phyloP scores from a whole-genome alignment of 2,888 invertebrate species.

The Scaptodrosophila latifasciaeformis region DNA sequence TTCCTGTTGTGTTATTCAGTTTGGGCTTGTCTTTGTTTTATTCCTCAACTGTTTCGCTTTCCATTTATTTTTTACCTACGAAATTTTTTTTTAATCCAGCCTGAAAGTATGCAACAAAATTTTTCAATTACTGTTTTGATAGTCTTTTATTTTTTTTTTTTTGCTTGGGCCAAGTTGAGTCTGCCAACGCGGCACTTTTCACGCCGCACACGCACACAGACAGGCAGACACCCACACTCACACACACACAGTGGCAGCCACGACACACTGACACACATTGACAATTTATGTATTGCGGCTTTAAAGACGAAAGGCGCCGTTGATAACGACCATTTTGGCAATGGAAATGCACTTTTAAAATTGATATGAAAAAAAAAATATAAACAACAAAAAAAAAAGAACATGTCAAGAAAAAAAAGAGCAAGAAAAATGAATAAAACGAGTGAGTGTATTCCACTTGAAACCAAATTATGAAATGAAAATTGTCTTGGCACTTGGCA shows the following conservation, averaged over 20 bases:
- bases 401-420: too few relatives aligned
- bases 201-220: not conserved
- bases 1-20: not conserved
- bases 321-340: too few relatives aligned
- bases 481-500: too few relatives aligned
- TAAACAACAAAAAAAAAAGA: too few relatives aligned
- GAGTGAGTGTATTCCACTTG: too few relatives aligned
- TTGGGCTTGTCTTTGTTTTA: constrained; percentile 2
- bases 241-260: not conserved
- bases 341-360: too few relatives aligned
- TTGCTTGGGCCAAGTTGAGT: not conserved
- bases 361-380: too few relatives aligned
- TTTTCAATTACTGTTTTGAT: constrained; percentile 37
- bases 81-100: constrained; percentile 33
- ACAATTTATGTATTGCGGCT: constrained; percentile 15
- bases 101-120: constrained; percentile 43
- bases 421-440: too few relatives aligned
- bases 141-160: constrained; percentile 13
- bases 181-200: constrained; percentile 7
- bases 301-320: too few relatives aligned
- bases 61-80: not conserved
- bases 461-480: too few relatives aligned
- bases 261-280: constrained; percentile 6
- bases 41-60: not conserved
- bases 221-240: not conserved